phyloP scores from a whole-genome alignment of 2,797 vertebrate genomes.

The Anas acuta region DNA sequence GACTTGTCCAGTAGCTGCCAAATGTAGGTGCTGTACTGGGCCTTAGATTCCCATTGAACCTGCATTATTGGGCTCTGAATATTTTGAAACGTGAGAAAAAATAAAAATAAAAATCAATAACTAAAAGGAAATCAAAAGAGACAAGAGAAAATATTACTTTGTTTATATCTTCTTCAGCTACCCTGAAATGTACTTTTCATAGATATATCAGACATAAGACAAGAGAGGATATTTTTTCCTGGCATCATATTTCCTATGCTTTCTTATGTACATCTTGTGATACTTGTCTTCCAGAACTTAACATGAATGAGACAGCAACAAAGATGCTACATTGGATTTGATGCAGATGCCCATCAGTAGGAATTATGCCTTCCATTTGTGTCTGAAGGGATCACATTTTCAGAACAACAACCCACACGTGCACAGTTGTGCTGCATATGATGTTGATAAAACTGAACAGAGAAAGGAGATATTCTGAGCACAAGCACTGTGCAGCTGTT shows the following conservation, averaged over 20 bases:
- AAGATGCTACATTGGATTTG: neutral
- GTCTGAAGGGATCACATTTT: neutral
- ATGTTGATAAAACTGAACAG: neutral
- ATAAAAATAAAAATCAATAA: neutral
- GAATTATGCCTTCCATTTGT: neutral
- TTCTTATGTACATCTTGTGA: neutral
- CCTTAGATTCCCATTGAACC: neutral
- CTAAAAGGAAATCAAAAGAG: neutral
- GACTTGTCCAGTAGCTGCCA: neutral
- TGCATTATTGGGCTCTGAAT: neutral
- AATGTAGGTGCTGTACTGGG: neutral
- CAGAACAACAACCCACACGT: neutral
- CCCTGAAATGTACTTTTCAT: neutral
- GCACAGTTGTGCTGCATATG: neutral
- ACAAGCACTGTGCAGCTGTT: neutral
- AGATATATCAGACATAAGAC: neutral
- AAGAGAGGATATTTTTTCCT: neutral
- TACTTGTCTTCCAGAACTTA: neutral
- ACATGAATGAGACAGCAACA: neutral
- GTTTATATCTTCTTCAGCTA: neutral
- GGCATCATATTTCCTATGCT: neutral
- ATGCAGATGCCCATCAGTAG: neutral
- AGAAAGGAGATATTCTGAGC: neutral
- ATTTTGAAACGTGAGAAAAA: neutral
- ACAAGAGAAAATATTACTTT: neutral